Evolutionary conservation across 2,888 invertebrate genomes (phyloP).

Genomic region (Liopterus haemorrhoidalis): DNA sequence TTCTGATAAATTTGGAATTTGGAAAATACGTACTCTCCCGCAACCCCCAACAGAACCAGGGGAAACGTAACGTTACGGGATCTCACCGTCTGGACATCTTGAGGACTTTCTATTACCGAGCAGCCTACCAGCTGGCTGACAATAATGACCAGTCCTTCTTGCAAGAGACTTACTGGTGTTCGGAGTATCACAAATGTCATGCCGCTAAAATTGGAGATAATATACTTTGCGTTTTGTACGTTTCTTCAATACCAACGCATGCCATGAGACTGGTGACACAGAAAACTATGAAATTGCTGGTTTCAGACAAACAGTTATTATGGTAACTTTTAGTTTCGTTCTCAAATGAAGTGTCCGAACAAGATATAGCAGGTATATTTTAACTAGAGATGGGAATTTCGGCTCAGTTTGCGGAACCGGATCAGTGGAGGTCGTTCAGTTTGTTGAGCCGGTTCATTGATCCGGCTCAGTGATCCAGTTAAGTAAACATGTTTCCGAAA

Average conservation of each 20-base stretch:
- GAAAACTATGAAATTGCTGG: slow-evolving; percentile 57
- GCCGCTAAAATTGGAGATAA: slow-evolving; percentile 61
- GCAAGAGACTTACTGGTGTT: slow-evolving; percentile 73
- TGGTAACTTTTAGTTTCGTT: slow-evolving; percentile 63
- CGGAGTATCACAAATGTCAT: slow-evolving; percentile 82
- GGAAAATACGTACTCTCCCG: slow-evolving; percentile 67
- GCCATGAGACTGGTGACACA: slow-evolving; percentile 68
- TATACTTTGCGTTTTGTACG: slow-evolving; percentile 68
- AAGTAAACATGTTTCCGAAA: too few species aligned
- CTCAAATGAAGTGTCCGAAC: neutral
- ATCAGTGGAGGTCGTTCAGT: too few species aligned
- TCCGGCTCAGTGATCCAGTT: too few species aligned
- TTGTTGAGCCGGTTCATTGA: too few species aligned
- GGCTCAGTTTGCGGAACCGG: too few species aligned
- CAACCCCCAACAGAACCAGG: slow-evolving; percentile 55
- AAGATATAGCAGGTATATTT: too few species aligned
- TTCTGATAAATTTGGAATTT: slow-evolving; percentile 59
- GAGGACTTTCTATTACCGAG: slow-evolving; percentile 68
- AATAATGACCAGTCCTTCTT: slow-evolving; percentile 38
- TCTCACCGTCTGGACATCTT: slow-evolving; percentile 66
- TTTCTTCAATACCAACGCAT: slow-evolving; percentile 66
- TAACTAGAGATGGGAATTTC: too few species aligned
- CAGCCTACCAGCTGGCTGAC: slow-evolving; percentile 39
- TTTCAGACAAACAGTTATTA: slow-evolving; percentile 61
- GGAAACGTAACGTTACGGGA: slow-evolving; percentile 56